Conservation (phyloP, 1,140 invertebrate genomes). For the Trialeurodes vaporariorum region DNA sequence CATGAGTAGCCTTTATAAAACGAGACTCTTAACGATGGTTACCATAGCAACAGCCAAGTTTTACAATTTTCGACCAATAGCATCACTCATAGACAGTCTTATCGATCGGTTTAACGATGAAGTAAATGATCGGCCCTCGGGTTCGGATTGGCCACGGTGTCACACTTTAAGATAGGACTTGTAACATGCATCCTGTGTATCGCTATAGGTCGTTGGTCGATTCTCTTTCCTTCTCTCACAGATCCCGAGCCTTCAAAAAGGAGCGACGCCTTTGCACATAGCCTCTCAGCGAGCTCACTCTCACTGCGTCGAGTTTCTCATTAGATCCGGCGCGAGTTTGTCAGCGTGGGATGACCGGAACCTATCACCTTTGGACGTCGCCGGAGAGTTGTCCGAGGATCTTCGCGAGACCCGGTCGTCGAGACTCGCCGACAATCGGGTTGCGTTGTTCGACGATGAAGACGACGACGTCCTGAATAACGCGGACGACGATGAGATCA, state of each 20-base stretch:
- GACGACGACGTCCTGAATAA: background rate
- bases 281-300: conserved; percentile 34
- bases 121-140: too few species aligned
- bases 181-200: too few species aligned
- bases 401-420: background rate
- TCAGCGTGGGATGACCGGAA: conserved; percentile 34
- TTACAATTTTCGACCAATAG: too few species aligned
- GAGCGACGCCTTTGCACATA: conserved; percentile 36
- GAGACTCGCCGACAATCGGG: background rate
- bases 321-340: conserved; percentile 36
- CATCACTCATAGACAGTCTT: too few species aligned
- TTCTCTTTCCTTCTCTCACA: too few species aligned
- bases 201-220: too few species aligned
- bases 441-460: background rate
- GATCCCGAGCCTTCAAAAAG: conserved; percentile 29
- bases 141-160: too few species aligned
- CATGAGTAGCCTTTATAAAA: too few species aligned
- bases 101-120: too few species aligned
- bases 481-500: background rate
- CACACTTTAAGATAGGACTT: too few species aligned
- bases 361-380: conserved; percentile 38
- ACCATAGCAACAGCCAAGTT: too few species aligned
- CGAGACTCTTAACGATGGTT: too few species aligned
- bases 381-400: conserved; percentile 25
- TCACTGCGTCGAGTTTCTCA: conserved; percentile 34